phyloP scores from a whole-genome alignment of 2,888 invertebrate genomes.

The Rhaphigaster nebulosa region DNA sequence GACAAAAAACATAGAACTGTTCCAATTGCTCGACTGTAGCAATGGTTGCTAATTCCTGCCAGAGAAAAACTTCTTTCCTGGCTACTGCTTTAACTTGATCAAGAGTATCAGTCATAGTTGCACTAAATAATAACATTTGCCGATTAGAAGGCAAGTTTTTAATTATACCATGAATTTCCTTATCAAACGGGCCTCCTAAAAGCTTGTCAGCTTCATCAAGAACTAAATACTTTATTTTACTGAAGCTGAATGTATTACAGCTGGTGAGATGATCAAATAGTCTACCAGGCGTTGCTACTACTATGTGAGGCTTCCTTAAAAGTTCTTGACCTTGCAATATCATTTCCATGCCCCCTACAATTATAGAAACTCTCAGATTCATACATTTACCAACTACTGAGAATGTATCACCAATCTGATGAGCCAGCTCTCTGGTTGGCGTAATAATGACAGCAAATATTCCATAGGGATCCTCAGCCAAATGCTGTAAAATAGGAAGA shows the following conservation, averaged over 20 bases:
- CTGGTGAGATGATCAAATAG: slow-evolving; percentile 93
- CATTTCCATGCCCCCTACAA: slow-evolving; percentile 96
- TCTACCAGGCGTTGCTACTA: slow-evolving; percentile 96
- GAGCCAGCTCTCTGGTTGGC: slow-evolving; percentile 93
- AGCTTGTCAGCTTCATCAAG: slow-evolving; percentile 97
- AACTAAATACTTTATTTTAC: slow-evolving; percentile 87
- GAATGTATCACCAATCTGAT: slow-evolving; percentile 96
- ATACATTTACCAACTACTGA: slow-evolving; percentile 90
- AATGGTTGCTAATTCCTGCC: slow-evolving; percentile 80
- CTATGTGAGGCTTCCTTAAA: slow-evolving; percentile 89
- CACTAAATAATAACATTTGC: slow-evolving; percentile 93
- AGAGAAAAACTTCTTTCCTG: slow-evolving; percentile 68
- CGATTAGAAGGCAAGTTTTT: slow-evolving; percentile 80
- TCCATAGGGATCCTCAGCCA: slow-evolving; percentile 95
- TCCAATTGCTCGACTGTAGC: slow-evolving; percentile 91
- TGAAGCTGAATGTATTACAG: slow-evolving; percentile 85
- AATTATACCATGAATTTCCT: slow-evolving; percentile 86
- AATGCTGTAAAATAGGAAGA: slow-evolving; percentile 89
- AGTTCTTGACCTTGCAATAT: slow-evolving; percentile 88
- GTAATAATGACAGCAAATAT: slow-evolving; percentile 95
- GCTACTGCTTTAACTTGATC: slow-evolving; percentile 71
- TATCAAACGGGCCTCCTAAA: slow-evolving; percentile 85
- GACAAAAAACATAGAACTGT: slow-evolving; percentile 92
- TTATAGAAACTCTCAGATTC: slow-evolving; percentile 84
- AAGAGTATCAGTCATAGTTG: slow-evolving; percentile 91